phyloP scores from a whole-genome alignment of 2,797 vertebrate genomes.

The Enteromius argenteus region DNA sequence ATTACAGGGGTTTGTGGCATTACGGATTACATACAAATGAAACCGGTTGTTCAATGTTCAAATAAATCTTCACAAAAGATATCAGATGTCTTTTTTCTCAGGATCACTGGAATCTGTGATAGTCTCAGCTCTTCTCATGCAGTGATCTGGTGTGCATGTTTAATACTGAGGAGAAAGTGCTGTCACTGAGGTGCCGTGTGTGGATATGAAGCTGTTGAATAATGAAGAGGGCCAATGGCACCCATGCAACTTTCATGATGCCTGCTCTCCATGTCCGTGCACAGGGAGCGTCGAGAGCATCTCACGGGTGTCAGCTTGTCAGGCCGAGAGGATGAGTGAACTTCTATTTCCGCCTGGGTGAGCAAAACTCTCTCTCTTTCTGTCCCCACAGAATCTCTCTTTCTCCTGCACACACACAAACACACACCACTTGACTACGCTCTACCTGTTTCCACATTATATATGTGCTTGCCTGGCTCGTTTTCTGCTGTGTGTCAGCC shows the following conservation, averaged over 20 bases:
- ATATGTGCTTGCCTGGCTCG: conserved; percentile 25
- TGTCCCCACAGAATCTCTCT: conserved; percentile 4
- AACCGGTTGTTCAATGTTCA: neutral
- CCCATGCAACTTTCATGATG: conserved; percentile 60
- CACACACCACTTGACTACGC: conserved; percentile 4
- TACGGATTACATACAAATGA: neutral
- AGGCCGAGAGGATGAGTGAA: conserved; percentile 48
- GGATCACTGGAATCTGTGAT: conserved; percentile 35
- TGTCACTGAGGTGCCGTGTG: conserved; percentile 47
- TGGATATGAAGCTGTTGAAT: conserved; percentile 58
- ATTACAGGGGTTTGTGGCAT: neutral
- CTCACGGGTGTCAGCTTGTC: conserved; percentile 59
- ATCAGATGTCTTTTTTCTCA: neutral
- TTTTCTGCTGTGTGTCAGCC: conserved; percentile 38
- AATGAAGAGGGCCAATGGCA: conserved; percentile 57
- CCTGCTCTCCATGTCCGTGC: conserved; percentile 56
- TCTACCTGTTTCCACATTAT: conserved; percentile 31
- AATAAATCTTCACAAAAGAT: neutral
- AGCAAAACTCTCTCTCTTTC: conserved; percentile 42
- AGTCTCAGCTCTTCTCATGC: conserved; percentile 32
- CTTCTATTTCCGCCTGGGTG: conserved; percentile 44
- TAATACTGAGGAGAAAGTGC: conserved; percentile 57
- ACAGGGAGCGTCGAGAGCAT: conserved; percentile 48
- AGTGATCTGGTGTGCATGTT: conserved; percentile 56
- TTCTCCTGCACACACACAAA: conserved; percentile 14